Evolutionary conservation across 2,797 vertebrate species (phyloP), one percentile per base, ranked within the genome.

Genomic region (Phataginus tricuspis): DNA sequence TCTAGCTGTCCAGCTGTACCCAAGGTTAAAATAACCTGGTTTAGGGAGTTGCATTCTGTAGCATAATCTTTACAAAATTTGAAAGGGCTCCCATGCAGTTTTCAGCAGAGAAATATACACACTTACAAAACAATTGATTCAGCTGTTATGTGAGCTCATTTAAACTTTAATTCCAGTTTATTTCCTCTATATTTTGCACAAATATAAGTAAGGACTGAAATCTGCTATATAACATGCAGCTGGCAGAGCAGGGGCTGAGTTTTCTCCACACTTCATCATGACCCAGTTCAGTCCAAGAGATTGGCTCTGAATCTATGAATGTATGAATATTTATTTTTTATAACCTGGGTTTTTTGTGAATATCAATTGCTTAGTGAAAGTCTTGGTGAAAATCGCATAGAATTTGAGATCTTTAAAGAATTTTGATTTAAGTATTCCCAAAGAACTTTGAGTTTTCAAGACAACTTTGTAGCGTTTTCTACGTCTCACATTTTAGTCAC

Each of bases 101-200:
- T 95, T 82, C 79, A 55, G 69, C 92, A 80, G 42, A 83, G 49
- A 83, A 91, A 59, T 84, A 80, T 49, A 27, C 4, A 37, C 8
- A 4, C 14, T 85, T 92, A 25, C 53, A 78, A 93, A 96, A 71
- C 90, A 87, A 96, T 85, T 90, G 66, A 64, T 82, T 94, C 61
- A 91, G 72, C n/a, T 79, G 29, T 89, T 94, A 86, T 64, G 49
- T 72, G 53, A 93, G 42, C 39, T 80, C 34, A 96, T 91, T 95
- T 93, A 94, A 90, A 93, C 72, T 79, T 85, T n/a, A 45, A 77
- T 89, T 91, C 27, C 6, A 59, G n/a, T 69, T 86, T 69, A 29
- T 82, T 86, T 91, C 77, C 51, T 80, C 75, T 71, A 16, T 71
- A 82, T 86, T 91, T 94, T 91, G 69, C 23, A 71, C 49, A 69